Conservation (phyloP, 2,797 vertebrate species). For the Allobates femoralis region DNA sequence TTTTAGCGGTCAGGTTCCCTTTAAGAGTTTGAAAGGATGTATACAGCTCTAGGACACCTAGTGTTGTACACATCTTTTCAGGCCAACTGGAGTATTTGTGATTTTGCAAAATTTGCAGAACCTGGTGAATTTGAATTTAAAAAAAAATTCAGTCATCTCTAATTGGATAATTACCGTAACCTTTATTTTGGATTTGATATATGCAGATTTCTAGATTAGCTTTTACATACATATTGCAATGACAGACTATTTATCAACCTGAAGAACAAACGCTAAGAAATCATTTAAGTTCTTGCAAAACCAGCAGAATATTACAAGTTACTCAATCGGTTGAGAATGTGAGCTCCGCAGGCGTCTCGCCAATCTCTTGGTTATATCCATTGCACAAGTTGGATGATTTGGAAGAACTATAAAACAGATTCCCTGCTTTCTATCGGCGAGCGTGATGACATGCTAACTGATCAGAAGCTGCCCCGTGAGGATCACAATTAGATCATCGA, state of each 20-base stretch:
- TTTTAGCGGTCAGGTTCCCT: too few relatives aligned
- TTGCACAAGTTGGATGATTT: background rate
- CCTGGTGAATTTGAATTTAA: too few relatives aligned
- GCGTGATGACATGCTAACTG: conserved; percentile 44
- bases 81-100: too few relatives aligned
- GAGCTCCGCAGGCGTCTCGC: background rate
- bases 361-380: conserved; percentile 13
- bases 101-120: too few relatives aligned
- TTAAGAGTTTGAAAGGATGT: too few relatives aligned
- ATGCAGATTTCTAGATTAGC: background rate
- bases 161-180: background rate
- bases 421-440: conserved; percentile 36
- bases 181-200: background rate
- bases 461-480: conserved; percentile 45
- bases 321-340: conserved; percentile 24
- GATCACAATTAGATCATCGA: conserved; percentile 53
- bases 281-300: background rate
- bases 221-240: background rate
- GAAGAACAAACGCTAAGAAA: background rate
- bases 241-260: background rate
- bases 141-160: too few relatives aligned
- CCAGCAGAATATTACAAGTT: background rate
- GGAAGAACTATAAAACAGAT: conserved; percentile 15
- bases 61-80: too few relatives aligned
- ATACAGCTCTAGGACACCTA: too few relatives aligned